Evolutionary conservation across 2,797 vertebrate genomes (phyloP).

Genomic region (Holocentrus rufus): DNA sequence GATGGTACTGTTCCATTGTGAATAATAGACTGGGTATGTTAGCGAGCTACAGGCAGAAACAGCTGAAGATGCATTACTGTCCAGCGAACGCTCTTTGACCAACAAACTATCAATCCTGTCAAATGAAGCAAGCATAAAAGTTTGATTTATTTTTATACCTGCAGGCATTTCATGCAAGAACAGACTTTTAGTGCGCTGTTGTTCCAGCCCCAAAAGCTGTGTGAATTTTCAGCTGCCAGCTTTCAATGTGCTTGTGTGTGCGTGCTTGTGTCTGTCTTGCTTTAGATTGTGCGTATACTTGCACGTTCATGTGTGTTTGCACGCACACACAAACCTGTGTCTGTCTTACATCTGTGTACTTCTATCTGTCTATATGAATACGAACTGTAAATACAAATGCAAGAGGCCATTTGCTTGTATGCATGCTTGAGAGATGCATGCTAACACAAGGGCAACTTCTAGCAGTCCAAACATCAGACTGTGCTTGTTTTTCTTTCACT

Average conservation of each 20-base stretch:
- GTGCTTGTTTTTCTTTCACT: not conserved
- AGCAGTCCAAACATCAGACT: too few relatives aligned
- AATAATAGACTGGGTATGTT: slow-evolving; percentile 64
- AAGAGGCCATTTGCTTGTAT: not conserved
- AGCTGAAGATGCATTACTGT: slow-evolving; percentile 72
- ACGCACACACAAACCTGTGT: not conserved
- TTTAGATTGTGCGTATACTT: not conserved
- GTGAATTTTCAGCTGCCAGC: slow-evolving; percentile 1
- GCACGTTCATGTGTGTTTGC: not conserved
- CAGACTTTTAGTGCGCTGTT: not conserved
- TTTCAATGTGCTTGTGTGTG: not conserved
- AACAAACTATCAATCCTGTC: slow-evolving; percentile 44
- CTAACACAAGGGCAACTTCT: too few relatives aligned
- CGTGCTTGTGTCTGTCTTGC: not conserved
- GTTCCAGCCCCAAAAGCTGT: slow-evolving; percentile 2
- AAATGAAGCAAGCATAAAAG: slow-evolving; percentile 28
- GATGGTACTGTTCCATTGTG: slow-evolving; percentile 70
- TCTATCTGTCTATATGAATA: slow-evolving; percentile 8
- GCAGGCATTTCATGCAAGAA: slow-evolving; percentile 20
- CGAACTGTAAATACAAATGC: slow-evolving; percentile 27
- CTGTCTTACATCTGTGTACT: slow-evolving; percentile 10
- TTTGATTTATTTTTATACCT: slow-evolving; percentile 28
- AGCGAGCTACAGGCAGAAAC: slow-evolving; percentile 58
- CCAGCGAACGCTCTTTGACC: slow-evolving; percentile 23
- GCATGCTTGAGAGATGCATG: too few relatives aligned